phyloP scores from a whole-genome alignment of 2,797 vertebrate genomes.

The Tympanoctomys barrerae region DNA sequence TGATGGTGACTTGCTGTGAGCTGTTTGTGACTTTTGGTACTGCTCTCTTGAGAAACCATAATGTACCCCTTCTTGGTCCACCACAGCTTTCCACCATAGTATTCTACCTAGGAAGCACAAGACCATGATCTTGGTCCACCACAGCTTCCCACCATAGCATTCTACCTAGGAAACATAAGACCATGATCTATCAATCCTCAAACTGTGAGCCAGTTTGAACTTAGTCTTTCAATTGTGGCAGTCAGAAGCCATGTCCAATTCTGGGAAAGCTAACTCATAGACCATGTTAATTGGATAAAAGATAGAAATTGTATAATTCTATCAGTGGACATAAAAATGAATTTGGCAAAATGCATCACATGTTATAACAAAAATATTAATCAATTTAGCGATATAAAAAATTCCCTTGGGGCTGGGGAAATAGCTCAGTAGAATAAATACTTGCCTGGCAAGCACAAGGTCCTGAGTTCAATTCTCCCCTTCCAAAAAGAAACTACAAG shows the following conservation, averaged over 20 bases:
- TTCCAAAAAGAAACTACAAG: too few relatives aligned
- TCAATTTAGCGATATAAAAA: neutral
- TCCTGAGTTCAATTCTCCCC: neutral
- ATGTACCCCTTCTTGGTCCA: neutral
- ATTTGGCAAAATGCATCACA: neutral
- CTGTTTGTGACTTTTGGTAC: neutral
- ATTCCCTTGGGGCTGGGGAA: too few relatives aligned
- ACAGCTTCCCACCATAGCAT: neutral
- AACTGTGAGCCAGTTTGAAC: neutral
- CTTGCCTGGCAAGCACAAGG: too few relatives aligned
- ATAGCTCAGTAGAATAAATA: too few relatives aligned
- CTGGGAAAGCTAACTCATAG: neutral
- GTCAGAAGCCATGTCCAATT: neutral
- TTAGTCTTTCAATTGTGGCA: neutral
- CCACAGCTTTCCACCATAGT: neutral
- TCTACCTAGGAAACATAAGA: neutral
- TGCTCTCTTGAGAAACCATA: neutral
- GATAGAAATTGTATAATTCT: neutral
- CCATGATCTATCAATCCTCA: neutral
- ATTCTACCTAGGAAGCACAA: neutral
- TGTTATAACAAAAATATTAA: neutral
- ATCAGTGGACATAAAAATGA: neutral
- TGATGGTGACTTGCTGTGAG: neutral
- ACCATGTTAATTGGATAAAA: neutral
- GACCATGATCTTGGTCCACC: neutral